Base-by-base conservation (phyloP, 1,140 invertebrate genomes). In the Drosophila bocqueti region DNA sequence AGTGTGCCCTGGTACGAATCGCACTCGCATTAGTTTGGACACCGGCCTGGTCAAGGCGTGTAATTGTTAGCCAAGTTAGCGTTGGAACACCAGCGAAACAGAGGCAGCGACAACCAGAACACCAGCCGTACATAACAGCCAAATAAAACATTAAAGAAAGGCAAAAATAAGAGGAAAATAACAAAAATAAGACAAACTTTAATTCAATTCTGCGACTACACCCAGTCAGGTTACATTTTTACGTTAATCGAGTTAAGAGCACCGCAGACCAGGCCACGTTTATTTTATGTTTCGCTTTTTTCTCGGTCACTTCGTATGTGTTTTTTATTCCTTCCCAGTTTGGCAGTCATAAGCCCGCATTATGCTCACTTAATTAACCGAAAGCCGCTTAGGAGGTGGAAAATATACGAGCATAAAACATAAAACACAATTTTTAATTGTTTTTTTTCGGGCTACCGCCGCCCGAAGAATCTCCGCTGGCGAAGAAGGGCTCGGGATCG, bases 311-410 rank as follows among this genome's bases (percentile, higher is more conserved):
- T 36, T 13, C 18, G 21, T 11, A 15, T 42, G 45, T 72, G 40
- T 72, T 29, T 59, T 73, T 73, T 73, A 74, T 74, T 61, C 42
- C 69, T 40, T 72, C 62, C 83, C 83, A 82, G 82, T 89, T 89
- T 90, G 76, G 81, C 84, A 89, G 81, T 90, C 85, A 90, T 90
- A 90, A 89, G 85, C 85, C 85, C 85, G 85, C 85, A 89, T 89
- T 89, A 89, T 90, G 85, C 78, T 73, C 81, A 90, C 85, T 90
- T 90, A 90, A 90, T 90, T 90, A 90, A 90, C 66, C 58, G 47
- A 90, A 90, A 90, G 81, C 82, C 64, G 86, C 85, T 90, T 85
- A 90, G 65, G 68, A 73, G 76, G 21, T 62, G 57, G 61, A 42
- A 45, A 69, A 78, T 57, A 74, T 57, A 57, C 54, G 54, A 63